Evolutionary conservation across 2,797 vertebrate species (phyloP).

Genomic region (Masticophis lateralis): DNA sequence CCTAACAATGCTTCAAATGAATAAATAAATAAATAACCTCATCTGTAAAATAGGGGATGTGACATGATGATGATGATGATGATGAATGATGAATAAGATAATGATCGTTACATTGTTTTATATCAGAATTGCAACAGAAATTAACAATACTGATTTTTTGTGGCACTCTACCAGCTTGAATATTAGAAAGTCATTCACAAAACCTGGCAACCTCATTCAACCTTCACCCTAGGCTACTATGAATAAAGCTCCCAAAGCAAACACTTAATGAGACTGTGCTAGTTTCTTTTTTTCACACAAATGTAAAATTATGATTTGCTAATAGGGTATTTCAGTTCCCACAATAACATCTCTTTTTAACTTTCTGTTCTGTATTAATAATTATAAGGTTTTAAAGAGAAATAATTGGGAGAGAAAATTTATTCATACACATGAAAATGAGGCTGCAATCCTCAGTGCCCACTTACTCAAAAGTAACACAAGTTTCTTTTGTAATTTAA

Average conservation of each 20-base stretch:
- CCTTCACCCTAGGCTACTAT: not conserved
- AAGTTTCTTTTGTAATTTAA: not conserved
- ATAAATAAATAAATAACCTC: not conserved
- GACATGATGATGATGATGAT: not conserved
- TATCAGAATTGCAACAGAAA: not conserved
- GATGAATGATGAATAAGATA: not conserved
- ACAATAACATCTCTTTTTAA: not conserved
- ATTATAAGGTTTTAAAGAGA: not conserved
- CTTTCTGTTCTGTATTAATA: not conserved
- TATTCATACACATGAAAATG: not conserved
- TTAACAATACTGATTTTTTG: not conserved
- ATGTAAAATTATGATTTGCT: not conserved
- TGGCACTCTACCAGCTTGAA: not conserved
- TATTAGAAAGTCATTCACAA: not conserved
- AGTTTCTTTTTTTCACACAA: not conserved
- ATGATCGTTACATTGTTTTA: not conserved
- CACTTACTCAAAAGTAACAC: not conserved
- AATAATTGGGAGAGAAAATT: not conserved
- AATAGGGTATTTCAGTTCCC: not conserved
- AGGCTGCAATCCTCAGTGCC: not conserved
- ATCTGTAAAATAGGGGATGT: not conserved
- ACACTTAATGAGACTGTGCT: not conserved
- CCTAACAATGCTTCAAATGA: not conserved
- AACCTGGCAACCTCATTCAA: not conserved
- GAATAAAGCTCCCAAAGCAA: not conserved